Base-by-base conservation (phyloP, 2,113 vertebrate genomes). In the Colossoma macropomum region DNA sequence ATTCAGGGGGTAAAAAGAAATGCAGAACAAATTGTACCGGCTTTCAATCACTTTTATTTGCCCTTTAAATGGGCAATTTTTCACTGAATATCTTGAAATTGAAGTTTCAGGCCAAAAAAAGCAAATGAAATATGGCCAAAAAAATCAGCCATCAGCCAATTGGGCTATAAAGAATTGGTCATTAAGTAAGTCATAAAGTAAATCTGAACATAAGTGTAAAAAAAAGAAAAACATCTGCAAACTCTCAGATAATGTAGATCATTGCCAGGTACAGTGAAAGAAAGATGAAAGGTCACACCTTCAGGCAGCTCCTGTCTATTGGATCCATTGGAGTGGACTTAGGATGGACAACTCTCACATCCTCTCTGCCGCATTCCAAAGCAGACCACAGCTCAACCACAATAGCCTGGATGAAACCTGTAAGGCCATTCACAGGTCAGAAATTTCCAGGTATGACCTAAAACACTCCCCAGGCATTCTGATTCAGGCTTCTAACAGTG, bases 221-320 rank as follows among this genome's bases (percentile, higher is more conserved):
- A 7, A 38, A 38, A 38, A 38, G 34, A 38, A 38, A 50, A 50
- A 52, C 21, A 59, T 23, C 21, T n/a, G 54, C 19, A 59, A 59
- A 68, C 15, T 6, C 27, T 28, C n/a, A 65, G 50, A 52, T 6
- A 65, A 65, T 16, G 27, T 19, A n/a, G 13, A 19, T 8, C 63
- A 32, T 32, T 32, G 23, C 19, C 59, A 11, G 27, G 28, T 66
- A 65, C 27, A 30, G 6, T 16, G 13, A 17, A 21, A 23, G 27
- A 71, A 56, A 48, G 41, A 13, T 8, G 27, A 56, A 63, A 62
- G 74, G 23, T 59, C 83, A 81, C 84, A 98, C 98, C 97, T 98
- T 98, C n/a, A 96, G 93, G 91, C 97, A 99, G 84, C 93, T 96
- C 87, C 91, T 93, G 89, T 99, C 98, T 82, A 97, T 97, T 79